A percentile compares a stretch with the other conserved stretches of the same genome.
Conservation (phyloP, 1,140 invertebrate genomes). For the Zaprionus africanus region DNA sequence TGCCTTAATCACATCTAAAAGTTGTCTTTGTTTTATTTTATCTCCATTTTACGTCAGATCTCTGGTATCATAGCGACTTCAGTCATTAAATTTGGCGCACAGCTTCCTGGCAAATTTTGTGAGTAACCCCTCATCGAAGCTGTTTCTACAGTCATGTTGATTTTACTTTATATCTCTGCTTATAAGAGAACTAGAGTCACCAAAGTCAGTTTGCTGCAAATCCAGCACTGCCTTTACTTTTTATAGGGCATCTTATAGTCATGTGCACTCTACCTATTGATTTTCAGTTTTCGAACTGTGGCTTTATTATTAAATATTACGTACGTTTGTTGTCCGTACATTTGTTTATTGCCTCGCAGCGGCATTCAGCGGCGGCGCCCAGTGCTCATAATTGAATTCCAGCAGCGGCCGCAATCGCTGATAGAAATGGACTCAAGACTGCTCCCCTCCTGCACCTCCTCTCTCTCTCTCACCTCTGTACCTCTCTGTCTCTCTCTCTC, state of each 20-base stretch:
- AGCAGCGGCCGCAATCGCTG: conserved; percentile 71
- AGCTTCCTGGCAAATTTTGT: not conserved
- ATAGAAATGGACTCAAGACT: conserved; percentile 20
- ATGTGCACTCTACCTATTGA: not conserved
- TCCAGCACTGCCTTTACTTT: not conserved
- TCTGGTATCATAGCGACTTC: not conserved
- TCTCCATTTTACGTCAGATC: not conserved
- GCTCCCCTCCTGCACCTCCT: not conserved
- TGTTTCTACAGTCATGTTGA: too few species aligned
- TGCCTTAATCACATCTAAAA: too few species aligned
- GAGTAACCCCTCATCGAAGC: too few species aligned
- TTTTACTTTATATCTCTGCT: not conserved
- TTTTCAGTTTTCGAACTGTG: conserved; percentile 7
- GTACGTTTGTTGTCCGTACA: conserved; percentile 76
- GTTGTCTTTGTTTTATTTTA: not conserved
- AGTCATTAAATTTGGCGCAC: not conserved
- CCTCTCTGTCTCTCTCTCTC: not conserved
- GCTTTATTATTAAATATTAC: conserved; percentile 81
- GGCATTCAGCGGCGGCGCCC: conserved; percentile 59
- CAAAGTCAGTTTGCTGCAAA: not conserved
- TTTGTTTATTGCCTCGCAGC: conserved; percentile 78
- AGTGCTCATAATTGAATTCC: conserved; percentile 82
- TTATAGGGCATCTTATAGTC: not conserved
- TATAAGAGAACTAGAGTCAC: not conserved
- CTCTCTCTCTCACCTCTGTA: not conserved